These are phyloP conservation scores for Fragum whitleyi DNA, from an alignment of 2,888 invertebrate species.

Conservation along the genomic window DNA sequence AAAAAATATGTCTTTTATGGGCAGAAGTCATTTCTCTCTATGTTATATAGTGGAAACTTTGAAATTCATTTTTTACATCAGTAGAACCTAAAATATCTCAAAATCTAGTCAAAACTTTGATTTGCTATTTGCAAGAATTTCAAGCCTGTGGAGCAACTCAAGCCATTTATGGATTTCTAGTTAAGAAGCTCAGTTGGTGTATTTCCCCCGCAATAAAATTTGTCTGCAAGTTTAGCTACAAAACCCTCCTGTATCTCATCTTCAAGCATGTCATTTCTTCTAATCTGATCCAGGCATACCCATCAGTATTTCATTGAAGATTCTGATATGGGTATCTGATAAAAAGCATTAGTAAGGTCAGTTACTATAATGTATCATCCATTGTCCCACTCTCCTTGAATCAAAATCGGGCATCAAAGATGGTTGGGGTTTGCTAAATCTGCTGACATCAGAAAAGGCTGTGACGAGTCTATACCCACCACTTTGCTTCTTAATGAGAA, in stretches of 20 bases:
- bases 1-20: too few species aligned
- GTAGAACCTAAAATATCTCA: too few species aligned
- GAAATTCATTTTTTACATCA: too few species aligned
- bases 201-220: constrained; percentile 63
- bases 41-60: too few species aligned
- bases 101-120: too few species aligned
- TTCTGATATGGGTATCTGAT: constrained; percentile 65
- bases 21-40: too few species aligned
- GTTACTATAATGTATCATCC: constrained; percentile 67
- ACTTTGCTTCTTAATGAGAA: constrained; percentile 53
- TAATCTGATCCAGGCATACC: constrained; percentile 73
- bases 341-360: constrained; percentile 64
- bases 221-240: constrained; percentile 62
- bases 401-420: constrained; percentile 57
- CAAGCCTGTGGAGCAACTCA: too few species aligned
- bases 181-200: constrained; percentile 43
- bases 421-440: constrained; percentile 65
- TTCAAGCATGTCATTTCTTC: too few species aligned
- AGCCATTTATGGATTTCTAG: too few species aligned
- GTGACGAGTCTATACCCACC: constrained; percentile 62
- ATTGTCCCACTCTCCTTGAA: constrained; percentile 48
- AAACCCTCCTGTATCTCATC: constrained; percentile 48
- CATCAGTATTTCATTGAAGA: constrained; percentile 72
- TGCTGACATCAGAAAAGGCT: constrained; percentile 59
- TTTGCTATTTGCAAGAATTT: too few species aligned